Conservation (phyloP, 2,797 vertebrate genomes). For the Coendou prehensilis region DNA sequence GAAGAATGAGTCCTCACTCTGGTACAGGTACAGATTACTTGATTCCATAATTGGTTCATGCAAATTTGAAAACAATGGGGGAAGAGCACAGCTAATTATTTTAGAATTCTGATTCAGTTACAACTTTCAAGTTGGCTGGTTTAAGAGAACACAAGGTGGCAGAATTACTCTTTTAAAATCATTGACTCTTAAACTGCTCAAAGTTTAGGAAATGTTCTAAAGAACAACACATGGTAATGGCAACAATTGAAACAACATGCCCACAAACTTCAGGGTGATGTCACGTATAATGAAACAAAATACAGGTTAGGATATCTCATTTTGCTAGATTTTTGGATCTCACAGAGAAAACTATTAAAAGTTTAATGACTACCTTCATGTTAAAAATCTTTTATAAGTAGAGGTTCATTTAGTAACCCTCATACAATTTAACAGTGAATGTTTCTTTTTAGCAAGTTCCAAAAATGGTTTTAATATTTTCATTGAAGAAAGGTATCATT, state of each 20-base stretch:
- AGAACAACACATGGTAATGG: not conserved
- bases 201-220: constrained; percentile 32
- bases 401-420: not conserved
- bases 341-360: constrained; percentile 15
- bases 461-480: constrained; percentile 49
- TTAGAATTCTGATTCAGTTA: constrained; percentile 64
- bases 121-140: not conserved
- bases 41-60: constrained; percentile 9
- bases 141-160: constrained; percentile 69
- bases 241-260: not conserved
- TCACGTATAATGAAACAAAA: not conserved
- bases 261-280: not conserved
- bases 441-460: not conserved
- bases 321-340: not conserved
- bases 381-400: not conserved
- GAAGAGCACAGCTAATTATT: not conserved
- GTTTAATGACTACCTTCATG: not conserved
- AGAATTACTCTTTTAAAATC: constrained; percentile 53
- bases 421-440: not conserved
- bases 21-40: constrained; percentile 54
- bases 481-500: constrained; percentile 48
- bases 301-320: not conserved
- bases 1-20: constrained; percentile 53
- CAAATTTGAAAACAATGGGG: not conserved
- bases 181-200: not conserved